A percentile compares a stretch with the other conserved stretches of the same genome.
phyloP scores from a whole-genome alignment of 2,888 invertebrate species.

The Noctua comes region DNA sequence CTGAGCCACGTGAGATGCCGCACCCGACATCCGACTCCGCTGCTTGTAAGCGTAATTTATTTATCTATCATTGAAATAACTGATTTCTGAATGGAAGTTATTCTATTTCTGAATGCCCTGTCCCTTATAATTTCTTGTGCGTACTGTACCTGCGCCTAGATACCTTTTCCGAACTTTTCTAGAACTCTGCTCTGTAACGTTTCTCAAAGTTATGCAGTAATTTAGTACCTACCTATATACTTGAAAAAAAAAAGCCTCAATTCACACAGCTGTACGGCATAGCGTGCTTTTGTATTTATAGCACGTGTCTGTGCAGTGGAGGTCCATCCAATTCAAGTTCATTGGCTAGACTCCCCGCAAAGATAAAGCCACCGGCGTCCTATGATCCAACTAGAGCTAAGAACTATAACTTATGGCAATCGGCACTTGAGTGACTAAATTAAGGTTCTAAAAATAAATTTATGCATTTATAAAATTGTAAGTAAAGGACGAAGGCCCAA shows the following conservation, averaged over 20 bases:
- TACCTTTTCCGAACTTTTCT: not conserved
- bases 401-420: not conserved
- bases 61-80: conserved; percentile 12
- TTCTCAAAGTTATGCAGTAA: not conserved
- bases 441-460: not conserved
- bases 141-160: not conserved
- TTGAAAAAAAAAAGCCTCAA: not conserved
- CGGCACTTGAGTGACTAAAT: not conserved
- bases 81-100: conserved; percentile 2
- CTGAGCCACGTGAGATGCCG: conserved; percentile 71
- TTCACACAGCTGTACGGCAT: conserved; percentile 12
- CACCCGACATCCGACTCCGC: conserved; percentile 80
- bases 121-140: not conserved
- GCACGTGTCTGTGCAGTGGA: conserved; percentile 76
- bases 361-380: conserved; percentile 64
- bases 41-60: conserved; percentile 31
- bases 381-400: conserved; percentile 6
- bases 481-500: too few species aligned
- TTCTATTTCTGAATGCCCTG: not conserved
- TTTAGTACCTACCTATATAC: not conserved
- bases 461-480: not conserved
- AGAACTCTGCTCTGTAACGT: not conserved
- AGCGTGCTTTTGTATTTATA: conserved; percentile 75
- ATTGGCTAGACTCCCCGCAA: conserved; percentile 85
- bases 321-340: conserved; percentile 85